These are phyloP conservation scores for Drosophila ohnishii DNA, from an alignment of 1,140 invertebrate species.

Conservation along the genomic window DNA sequence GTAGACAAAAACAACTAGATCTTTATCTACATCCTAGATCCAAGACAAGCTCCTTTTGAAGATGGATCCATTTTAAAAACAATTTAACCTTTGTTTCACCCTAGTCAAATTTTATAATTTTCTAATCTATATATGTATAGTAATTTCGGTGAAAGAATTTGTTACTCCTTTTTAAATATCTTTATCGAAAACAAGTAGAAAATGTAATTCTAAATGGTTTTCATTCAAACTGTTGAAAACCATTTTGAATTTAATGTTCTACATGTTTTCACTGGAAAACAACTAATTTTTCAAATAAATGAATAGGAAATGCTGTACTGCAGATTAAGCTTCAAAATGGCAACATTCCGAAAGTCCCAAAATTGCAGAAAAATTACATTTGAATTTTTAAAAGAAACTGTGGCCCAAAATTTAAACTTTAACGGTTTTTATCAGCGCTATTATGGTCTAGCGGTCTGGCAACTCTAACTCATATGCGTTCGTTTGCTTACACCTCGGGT, in stretches of 20 bases:
- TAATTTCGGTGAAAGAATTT: background rate
- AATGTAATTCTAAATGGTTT: background rate
- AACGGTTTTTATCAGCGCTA: background rate
- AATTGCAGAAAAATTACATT: background rate
- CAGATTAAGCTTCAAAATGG: background rate
- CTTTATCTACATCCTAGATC: background rate
- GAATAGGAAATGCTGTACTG: background rate
- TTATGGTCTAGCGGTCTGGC: background rate
- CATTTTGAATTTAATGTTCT: no score
- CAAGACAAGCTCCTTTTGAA: background rate
- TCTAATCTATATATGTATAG: background rate
- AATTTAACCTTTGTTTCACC: background rate
- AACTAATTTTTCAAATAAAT: background rate
- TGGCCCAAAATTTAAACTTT: background rate
- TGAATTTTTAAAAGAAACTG: background rate
- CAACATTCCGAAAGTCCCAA: background rate
- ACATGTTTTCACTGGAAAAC: background rate
- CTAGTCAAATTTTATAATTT: background rate
- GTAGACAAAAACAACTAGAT: background rate
- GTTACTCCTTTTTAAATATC: background rate
- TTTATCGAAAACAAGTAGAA: background rate
- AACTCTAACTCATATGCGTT: background rate
- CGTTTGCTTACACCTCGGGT: background rate
- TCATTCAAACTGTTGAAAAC: no score
- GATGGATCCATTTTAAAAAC: background rate